Conservation (phyloP, 1,140 invertebrate species). For the Cheumatopsyche charites region DNA sequence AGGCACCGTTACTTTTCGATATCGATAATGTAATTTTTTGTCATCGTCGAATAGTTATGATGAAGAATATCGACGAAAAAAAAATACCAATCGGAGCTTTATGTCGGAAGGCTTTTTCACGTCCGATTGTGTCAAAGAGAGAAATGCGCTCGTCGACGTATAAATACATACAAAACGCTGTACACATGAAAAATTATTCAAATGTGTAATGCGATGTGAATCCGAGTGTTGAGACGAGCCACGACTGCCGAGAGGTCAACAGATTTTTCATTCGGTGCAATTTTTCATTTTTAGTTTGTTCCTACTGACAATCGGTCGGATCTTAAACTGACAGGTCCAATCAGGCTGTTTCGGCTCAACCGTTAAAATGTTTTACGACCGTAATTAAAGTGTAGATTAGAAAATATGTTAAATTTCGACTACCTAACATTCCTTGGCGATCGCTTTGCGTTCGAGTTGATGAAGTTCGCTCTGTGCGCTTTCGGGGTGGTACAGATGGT, state of each 20-base stretch:
- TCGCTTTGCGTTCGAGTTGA: too few relatives aligned
- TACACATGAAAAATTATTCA: too few relatives aligned
- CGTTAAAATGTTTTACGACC: slow-evolving; percentile 8
- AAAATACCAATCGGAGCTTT: too few relatives aligned
- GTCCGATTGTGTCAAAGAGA: not conserved
- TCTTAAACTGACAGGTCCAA: slow-evolving; percentile 22
- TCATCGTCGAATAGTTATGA: not conserved
- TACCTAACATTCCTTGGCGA: slow-evolving; percentile 2
- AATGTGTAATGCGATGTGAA: not conserved
- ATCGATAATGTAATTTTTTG: slow-evolving; percentile 1
- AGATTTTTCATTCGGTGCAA: slow-evolving; percentile 3
- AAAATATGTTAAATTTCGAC: slow-evolving; percentile 21
- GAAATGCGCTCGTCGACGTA: not conserved
- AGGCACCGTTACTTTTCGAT: slow-evolving; percentile 16
- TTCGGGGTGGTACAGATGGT: too few relatives aligned
- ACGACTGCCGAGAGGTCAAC: slow-evolving; percentile 17
- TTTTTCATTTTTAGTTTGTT: slow-evolving; percentile 12
- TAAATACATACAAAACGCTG: too few relatives aligned
- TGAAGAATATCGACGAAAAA: not conserved
- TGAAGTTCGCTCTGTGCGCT: too few relatives aligned
- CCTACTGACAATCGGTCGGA: slow-evolving; percentile 20
- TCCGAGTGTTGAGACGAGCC: not conserved
- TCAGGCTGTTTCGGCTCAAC: slow-evolving; percentile 4
- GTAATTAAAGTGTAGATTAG: slow-evolving; percentile 18
- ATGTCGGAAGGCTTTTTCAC: too few relatives aligned